Base-by-base conservation (phyloP, 2,888 invertebrate genomes). In the Ectobius pallidus region DNA sequence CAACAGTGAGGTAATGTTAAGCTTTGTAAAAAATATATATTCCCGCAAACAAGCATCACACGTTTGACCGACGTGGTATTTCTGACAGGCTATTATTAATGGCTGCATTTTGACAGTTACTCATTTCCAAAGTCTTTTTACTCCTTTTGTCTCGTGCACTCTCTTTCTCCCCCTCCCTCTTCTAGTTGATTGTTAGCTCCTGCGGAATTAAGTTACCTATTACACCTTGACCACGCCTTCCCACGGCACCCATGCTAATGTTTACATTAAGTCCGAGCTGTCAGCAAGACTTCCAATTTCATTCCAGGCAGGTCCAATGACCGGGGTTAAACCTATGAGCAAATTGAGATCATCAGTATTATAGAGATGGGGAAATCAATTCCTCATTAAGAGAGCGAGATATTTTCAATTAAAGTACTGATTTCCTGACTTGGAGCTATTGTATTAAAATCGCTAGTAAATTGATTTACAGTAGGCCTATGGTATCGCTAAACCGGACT, bases 71-170 rank as follows among this genome's bases (percentile, higher is more conserved):
- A 70, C 58, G 42, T 20, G 39, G 34, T 22, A 30, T 65, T 65
- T 30, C n/a, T 27, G 73, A 73, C 73, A 73, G 73, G 55, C 20
- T 44, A 58, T 73, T 70, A 73, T 73, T 73, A 73, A 73, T 73
- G 73, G 46, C 34, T 46, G 42, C 39, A 58, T 63, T 73, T 63
- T 69, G 73, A 73, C 73, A 73, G 69, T 49, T 30, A 27, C 69
- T 69, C 70, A 65, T 70, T 70, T 73, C 34, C 61, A 11, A 11
- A 39, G 55, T 58, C 32, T 27, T 30, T 16, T 25, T 16, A 30
- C 16, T 52, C 52, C 52, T 52, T 52, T 52, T 52, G 52, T 52
- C 25, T 52, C 25, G 25, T 14, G 7, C 18, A n/a, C 3, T n/a
- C 18, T n/a, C n/a, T 46, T 46, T 11, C 11, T 46, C 18, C 14